Base-by-base conservation (phyloP, 2,888 invertebrate species). In the Drosophila stalkeri region DNA sequence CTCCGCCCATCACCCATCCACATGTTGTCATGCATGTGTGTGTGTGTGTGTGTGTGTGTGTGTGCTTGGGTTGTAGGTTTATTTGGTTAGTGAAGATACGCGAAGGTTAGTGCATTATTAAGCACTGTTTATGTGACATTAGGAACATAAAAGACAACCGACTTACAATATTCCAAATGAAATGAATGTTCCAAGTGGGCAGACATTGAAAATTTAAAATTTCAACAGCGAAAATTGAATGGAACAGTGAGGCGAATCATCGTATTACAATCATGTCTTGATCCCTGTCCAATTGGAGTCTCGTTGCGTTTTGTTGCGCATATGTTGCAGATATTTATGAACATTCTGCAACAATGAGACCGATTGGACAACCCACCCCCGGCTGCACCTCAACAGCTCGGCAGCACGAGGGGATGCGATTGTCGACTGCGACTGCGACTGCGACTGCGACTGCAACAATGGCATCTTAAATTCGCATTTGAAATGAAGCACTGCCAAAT, bases 101-200 rank as follows among this genome's bases (percentile, higher is more conserved):
- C 76, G 57, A 43, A 80, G 85, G 86, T 77, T 89, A 77, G 80
- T 87, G 78, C 89, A 87, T 87, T 87, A 87, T 87, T 87, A 80
- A 87, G 72, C 84, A 86, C 82, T 87, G 86, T 89, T 90, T 87
- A 87, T 87, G 90, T 72, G 90, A 90, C 90, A 87, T 87, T 90
- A 90, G 89, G 80, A 89, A 90, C 90, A 86, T 89, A 86, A 87
- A 87, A 87, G 89, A 64, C 55, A 57, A 31, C 66, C 80, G 56
- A 43, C 31, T 43, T 23, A 49, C 59, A 44, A 31, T 31, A 14
- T 31, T 49, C 52, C 43, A 41, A 49, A 44, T 57, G 41, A 31
- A 51, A 68, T 57, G 66, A 35, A 64, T 65, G 51, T 7, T 8
- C 7, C 31, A 5, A 2, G 3, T 18, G 3, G 11, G 16, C 23